Percentiles rank a stretch among this genome's conserved stretches.
Evolutionary conservation across 2,797 vertebrate genomes (phyloP).

Genomic region (Echiichthys vipera): DNA sequence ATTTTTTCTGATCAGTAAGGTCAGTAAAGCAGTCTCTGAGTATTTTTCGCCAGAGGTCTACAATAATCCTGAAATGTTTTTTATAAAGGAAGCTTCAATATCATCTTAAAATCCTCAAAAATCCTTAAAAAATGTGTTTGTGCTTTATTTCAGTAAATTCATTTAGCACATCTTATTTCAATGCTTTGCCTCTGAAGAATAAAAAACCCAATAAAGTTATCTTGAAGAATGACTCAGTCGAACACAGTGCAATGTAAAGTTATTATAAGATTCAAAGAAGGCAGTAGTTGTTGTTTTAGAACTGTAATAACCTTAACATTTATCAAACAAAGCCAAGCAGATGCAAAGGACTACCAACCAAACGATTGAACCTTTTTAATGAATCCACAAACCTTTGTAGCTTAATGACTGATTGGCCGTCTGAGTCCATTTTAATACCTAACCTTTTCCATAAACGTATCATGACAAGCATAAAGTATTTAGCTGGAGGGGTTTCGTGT

Average conservation of each 20-base stretch:
- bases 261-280: not conserved
- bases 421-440: too few relatives aligned
- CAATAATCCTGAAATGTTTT: not conserved
- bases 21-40: not conserved
- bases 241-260: not conserved
- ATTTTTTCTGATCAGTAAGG: too few relatives aligned
- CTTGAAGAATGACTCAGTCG: not conserved
- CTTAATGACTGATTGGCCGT: slow-evolving; percentile 18
- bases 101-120: not conserved
- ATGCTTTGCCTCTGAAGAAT: slow-evolving; percentile 9
- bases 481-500: slow-evolving; percentile 13
- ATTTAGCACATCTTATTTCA: slow-evolving; percentile 19
- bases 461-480: slow-evolving; percentile 12
- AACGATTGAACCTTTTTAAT: not conserved
- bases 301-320: not conserved
- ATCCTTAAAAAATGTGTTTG: not conserved
- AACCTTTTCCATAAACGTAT: slow-evolving; percentile 43
- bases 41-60: too few relatives aligned
- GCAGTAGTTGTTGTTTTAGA: not conserved
- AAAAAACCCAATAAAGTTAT: slow-evolving; percentile 9
- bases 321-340: not conserved
- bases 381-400: not conserved
- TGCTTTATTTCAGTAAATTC: not conserved
- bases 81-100: not conserved
- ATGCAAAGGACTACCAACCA: not conserved